Evolutionary conservation across 2,797 vertebrate genomes (phyloP).

Genomic region (Artibeus lituratus): DNA sequence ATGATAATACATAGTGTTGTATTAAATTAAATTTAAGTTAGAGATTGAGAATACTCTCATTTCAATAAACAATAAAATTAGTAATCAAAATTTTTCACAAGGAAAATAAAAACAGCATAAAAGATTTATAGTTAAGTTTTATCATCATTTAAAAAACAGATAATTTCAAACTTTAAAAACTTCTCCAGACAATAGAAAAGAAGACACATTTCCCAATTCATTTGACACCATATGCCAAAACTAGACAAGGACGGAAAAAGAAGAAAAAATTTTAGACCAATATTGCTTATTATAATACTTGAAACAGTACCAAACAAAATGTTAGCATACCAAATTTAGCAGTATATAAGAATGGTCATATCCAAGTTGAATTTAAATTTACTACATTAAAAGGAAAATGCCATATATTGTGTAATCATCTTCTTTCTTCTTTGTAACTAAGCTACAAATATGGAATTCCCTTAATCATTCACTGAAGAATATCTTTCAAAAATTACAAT

Average conservation of each 20-base stretch:
- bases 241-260: neutral
- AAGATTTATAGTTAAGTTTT: neutral
- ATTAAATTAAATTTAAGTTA: neutral
- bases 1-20: neutral
- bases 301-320: neutral
- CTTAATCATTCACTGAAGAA: neutral
- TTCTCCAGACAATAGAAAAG: neutral
- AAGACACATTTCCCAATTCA: neutral
- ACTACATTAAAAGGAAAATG: neutral
- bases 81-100: neutral
- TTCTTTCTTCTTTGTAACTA: neutral
- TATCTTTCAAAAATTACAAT: neutral
- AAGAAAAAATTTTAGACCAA: neutral
- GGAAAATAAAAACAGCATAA: neutral
- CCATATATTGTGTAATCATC: neutral
- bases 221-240: neutral
- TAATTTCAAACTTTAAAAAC: neutral
- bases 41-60: neutral
- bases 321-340: neutral
- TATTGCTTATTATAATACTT: neutral
- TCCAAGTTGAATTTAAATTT: neutral
- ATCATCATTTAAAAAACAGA: neutral
- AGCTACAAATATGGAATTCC: neutral
- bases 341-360: neutral
- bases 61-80: neutral